Evolutionary conservation across 2,888 invertebrate genomes (phyloP).

Genomic region (Polietes domitor): DNA sequence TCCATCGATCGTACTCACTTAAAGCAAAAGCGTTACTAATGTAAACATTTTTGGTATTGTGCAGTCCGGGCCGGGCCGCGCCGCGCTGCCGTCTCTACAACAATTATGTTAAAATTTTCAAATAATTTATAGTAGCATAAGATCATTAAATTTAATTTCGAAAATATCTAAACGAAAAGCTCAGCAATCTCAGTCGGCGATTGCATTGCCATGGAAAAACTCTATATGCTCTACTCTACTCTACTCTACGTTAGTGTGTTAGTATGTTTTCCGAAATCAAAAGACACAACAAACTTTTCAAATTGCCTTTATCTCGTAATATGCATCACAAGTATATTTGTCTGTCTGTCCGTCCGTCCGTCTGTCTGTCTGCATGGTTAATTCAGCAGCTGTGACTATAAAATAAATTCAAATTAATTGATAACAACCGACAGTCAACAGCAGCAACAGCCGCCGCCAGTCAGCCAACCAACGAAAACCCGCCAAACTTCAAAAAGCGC

Average conservation of each 20-base stretch:
- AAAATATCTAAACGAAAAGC: conserved; percentile 34
- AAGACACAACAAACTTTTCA: conserved; percentile 38
- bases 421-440: conserved; percentile 42
- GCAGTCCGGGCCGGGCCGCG: background rate
- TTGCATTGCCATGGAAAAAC: background rate
- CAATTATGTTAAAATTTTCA: conserved; percentile 60
- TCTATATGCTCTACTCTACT: too few relatives aligned
- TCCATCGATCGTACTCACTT: background rate
- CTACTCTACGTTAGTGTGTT: too few relatives aligned
- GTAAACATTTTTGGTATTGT: conserved; percentile 47
- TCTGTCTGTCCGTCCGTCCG: conserved; percentile 51
- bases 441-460: conserved; percentile 20
- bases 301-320: conserved; percentile 28
- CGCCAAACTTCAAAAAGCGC: conserved; percentile 41
- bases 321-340: conserved; percentile 22
- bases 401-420: conserved; percentile 66
- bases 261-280: background rate
- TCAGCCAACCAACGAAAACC: conserved; percentile 3
- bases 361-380: conserved; percentile 41
- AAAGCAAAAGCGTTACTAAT: conserved; percentile 45
- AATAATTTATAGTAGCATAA: conserved; percentile 56
- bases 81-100: background rate
- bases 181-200: background rate
- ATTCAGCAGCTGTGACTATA: conserved; percentile 64
- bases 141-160: conserved; percentile 60